Percentiles rank a stretch among this genome's conserved stretches.
Evolutionary conservation across 1,140 invertebrate species (phyloP).

Genomic region (Euura lappo): DNA sequence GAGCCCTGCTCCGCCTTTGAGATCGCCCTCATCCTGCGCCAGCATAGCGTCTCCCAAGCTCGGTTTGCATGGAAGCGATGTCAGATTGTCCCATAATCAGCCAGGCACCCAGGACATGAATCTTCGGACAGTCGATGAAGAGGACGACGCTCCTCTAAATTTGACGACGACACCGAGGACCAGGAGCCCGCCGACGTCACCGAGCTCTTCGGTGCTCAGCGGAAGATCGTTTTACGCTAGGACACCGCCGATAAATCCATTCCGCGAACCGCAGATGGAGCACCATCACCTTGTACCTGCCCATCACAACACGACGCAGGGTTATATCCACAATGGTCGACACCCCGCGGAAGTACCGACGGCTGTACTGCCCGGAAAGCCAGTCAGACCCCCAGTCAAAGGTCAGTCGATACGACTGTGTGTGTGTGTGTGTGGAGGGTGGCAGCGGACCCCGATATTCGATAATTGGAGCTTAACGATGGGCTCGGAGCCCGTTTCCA

Average conservation of each 20-base stretch:
- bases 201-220: constrained; percentile 30
- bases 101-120: background rate
- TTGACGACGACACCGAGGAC: constrained; percentile 37
- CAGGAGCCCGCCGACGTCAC: constrained; percentile 35
- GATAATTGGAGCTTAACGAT: no score
- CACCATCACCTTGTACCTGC: constrained; percentile 35
- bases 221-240: constrained; percentile 35
- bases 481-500: no score
- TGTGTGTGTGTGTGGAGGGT: no score
- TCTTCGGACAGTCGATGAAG: constrained; percentile 25
- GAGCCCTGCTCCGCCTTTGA: constrained; percentile 42
- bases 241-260: constrained; percentile 32
- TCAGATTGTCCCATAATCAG: constrained; percentile 24
- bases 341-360: constrained; percentile 32
- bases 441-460: no score
- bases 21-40: constrained; percentile 40
- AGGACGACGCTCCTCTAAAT: constrained; percentile 39
- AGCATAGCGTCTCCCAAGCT: constrained; percentile 30
- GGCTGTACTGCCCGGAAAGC: constrained; percentile 29
- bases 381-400: constrained; percentile 38
- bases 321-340: constrained; percentile 44
- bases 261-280: constrained; percentile 39
- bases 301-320: constrained; percentile 34
- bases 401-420: constrained; percentile 51
- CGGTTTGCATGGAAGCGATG: constrained; percentile 10